These are phyloP conservation scores for Bubo bubo DNA, from an alignment of 2,113 vertebrate species.

Conservation along the genomic window DNA sequence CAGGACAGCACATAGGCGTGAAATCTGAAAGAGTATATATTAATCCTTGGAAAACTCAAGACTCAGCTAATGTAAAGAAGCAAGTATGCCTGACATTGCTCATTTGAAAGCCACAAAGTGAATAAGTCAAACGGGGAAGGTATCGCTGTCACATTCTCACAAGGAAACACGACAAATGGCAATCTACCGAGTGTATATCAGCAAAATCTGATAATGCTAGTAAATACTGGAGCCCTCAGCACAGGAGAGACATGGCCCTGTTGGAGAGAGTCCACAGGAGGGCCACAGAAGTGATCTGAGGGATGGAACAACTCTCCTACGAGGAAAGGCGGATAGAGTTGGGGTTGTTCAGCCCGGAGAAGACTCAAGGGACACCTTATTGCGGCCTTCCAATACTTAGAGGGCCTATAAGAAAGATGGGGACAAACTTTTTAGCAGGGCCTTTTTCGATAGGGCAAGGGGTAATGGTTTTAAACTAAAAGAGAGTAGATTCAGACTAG, in stretches of 20 bases:
- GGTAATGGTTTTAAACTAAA: not conserved
- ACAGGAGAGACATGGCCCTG: not conserved
- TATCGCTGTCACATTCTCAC: not conserved
- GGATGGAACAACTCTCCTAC: not conserved
- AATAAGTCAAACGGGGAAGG: not conserved
- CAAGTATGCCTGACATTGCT: not conserved
- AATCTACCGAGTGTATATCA: not conserved
- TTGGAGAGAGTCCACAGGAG: not conserved
- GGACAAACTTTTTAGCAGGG: not conserved
- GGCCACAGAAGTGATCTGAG: not conserved
- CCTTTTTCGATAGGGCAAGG: not conserved
- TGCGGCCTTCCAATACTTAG: not conserved
- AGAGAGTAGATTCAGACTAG: not conserved
- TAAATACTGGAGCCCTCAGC: not conserved
- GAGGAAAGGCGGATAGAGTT: not conserved
- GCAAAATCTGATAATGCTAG: not conserved
- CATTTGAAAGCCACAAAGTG: not conserved
- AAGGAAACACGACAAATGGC: not conserved
- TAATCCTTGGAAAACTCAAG: slow-evolving; percentile 8
- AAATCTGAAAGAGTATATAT: not conserved
- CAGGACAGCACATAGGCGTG: not conserved
- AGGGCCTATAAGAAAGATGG: not conserved
- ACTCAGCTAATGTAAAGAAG: not conserved
- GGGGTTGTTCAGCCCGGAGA: not conserved
- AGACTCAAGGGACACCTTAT: not conserved